A percentile compares a stretch with the other conserved stretches of the same genome.
Conservation (phyloP, 64 coral and sea anemone species). For the Trachythela sp. region DNA sequence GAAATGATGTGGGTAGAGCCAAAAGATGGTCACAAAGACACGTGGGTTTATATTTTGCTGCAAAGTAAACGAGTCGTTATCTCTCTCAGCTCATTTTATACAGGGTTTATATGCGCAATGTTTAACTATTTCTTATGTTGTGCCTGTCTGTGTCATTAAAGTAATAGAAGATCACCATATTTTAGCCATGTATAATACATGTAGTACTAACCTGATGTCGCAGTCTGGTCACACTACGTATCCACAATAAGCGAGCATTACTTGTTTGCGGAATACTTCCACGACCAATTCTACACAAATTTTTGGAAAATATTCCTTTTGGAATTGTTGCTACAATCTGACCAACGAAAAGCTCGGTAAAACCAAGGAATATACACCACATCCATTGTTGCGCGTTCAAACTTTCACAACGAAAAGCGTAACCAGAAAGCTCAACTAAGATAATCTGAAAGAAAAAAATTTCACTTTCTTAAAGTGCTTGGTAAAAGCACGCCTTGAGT, state of each 20-base stretch:
- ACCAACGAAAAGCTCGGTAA: conserved; percentile 81
- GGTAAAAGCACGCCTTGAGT: too few relatives aligned
- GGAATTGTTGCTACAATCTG: conserved; percentile 83
- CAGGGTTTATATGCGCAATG: too few relatives aligned
- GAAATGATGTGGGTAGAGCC: too few relatives aligned
- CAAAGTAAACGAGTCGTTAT: too few relatives aligned
- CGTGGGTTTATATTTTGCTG: too few relatives aligned
- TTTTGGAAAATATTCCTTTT: conserved; percentile 60
- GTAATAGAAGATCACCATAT: too few relatives aligned
- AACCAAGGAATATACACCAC: conserved; percentile 96
- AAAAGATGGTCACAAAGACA: too few relatives aligned
- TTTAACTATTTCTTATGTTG: too few relatives aligned
- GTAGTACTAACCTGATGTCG: conserved; percentile 60
- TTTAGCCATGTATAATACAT: too few relatives aligned
- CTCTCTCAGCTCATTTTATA: too few relatives aligned
- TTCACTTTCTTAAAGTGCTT: background rate
- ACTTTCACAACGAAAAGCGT: conserved; percentile 68
- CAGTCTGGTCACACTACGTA: conserved; percentile 68
- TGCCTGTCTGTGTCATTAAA: too few relatives aligned
- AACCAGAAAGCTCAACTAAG: conserved; percentile 73
- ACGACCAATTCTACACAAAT: conserved; percentile 55
- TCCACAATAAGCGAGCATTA: conserved; percentile 53
- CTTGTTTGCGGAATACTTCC: conserved; percentile 55
- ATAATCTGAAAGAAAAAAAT: conserved; percentile 53
- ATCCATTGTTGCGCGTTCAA: conserved; percentile 91